Conservation (phyloP, 2,113 vertebrate species). For the Columba janthina region DNA sequence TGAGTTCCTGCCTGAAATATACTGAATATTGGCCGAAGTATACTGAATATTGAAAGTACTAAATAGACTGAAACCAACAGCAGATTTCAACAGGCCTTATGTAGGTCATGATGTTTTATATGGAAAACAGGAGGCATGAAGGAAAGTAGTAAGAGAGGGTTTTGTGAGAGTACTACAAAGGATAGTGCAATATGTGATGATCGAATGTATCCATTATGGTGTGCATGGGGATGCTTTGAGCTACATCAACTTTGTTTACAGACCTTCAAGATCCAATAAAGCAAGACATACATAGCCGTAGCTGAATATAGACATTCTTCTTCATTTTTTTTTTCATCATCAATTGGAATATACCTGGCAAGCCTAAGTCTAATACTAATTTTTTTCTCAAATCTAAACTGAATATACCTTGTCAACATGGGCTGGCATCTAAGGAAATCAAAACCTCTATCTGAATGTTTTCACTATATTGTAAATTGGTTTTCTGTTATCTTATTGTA, state of each 20-base stretch:
- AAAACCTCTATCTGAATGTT: constrained; percentile 34
- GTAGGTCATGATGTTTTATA: neutral
- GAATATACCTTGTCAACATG: neutral
- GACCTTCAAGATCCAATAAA: neutral
- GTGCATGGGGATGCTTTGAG: neutral
- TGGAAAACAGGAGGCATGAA: neutral
- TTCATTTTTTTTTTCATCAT: neutral
- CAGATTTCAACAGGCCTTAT: neutral
- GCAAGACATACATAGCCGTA: neutral
- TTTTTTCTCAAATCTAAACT: neutral
- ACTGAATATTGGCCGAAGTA: neutral
- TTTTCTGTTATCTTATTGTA: constrained; percentile 44
- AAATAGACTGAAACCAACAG: neutral
- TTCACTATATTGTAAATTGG: constrained; percentile 11
- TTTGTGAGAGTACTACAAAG: neutral
- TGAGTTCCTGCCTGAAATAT: neutral
- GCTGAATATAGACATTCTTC: neutral
- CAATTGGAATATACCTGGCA: neutral
- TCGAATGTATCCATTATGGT: neutral
- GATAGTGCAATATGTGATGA: neutral
- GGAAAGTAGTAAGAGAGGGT: neutral
- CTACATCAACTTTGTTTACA: neutral
- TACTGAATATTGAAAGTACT: neutral
- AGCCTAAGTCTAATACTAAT: neutral
- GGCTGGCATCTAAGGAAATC: neutral